Percentiles rank a stretch among this genome's conserved stretches.
These are phyloP conservation scores for Pogonomyrmex barbatus DNA, from an alignment of 1,140 invertebrate species.

Conservation along the genomic window DNA sequence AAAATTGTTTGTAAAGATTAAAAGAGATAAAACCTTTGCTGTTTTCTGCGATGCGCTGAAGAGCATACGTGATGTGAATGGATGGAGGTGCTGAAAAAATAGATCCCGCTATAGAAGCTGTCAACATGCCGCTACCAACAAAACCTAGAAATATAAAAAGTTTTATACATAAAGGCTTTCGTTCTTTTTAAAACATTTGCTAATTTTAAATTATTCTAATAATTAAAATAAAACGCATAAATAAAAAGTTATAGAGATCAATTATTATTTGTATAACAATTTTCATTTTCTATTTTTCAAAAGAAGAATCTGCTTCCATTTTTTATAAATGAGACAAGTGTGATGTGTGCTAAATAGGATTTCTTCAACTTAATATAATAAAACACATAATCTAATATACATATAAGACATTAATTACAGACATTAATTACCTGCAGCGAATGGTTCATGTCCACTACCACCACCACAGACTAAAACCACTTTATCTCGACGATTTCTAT, in stretches of 20 bases:
- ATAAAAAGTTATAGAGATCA: not conserved
- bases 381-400: not conserved
- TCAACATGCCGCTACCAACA: constrained; percentile 92
- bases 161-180: not conserved
- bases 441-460: constrained; percentile 95
- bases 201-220: constrained; percentile 7
- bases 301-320: not conserved
- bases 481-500: constrained; percentile 84
- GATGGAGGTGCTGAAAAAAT: constrained; percentile 94
- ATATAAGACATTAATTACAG: too few relatives aligned
- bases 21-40: constrained; percentile 84
- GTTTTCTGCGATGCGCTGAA: constrained; percentile 87
- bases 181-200: not conserved
- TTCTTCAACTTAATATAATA: not conserved
- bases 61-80: constrained; percentile 89
- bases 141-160: constrained; percentile 87
- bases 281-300: not conserved
- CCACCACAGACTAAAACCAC: constrained; percentile 93
- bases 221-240: not conserved
- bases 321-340: not conserved
- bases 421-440: constrained; percentile 88
- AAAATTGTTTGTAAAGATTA: not conserved
- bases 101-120: constrained; percentile 91
- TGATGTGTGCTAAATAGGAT: not conserved
- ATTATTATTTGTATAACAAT: not conserved